Evolutionary conservation across 2,113 vertebrate species (phyloP), one percentile per base, ranked within the genome.

Genomic region (Oxyura jamaicensis): DNA sequence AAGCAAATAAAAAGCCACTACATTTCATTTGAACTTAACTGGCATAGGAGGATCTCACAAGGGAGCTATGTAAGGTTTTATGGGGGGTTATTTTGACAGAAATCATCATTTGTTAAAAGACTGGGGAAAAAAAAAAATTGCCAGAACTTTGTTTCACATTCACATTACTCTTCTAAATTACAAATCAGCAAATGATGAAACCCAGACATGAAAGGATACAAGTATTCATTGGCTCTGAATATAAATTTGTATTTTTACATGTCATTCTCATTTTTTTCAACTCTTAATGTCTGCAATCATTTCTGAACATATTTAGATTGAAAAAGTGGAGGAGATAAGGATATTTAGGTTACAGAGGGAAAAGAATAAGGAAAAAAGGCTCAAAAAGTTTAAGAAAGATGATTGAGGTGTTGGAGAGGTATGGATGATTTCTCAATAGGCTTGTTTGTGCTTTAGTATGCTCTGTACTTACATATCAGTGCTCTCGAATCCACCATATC

Each of bases 71-170:
- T 69, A 80, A 83, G 19, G 7, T 86, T 88, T 96, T 84, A 76
- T 65, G 48, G 53, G 28, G 21, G 5, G 11, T 52, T 78, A 65
- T 92, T 95, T 88, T 65, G 60, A 94, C 76, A 96, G 66, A 93
- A 91, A 39, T 9, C 53, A 82, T 46, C 35, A 76, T 81, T 86
- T 82, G 23, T 88, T 72, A 82, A 44, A 88, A 86, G 39, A 65
- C 25, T 69, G 23, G n/a, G 6, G 15, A 13, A 4, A 39, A 52
- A 35, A 48, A 25, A 8, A 21, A 22, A 66, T 10, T 52, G 42
- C 68, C 73, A 88, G 53, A 82, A 82, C 55, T 86, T 96, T 86
- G 33, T 59, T 86, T 92, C 62, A 86, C 78, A 68, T 90, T 94
- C 73, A 67, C 2, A 0, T 39, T 83, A 36, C 18, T 80, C 50